Evolutionary conservation across 2,888 invertebrate species (phyloP).

Genomic region (Oeneis ivallda): DNA sequence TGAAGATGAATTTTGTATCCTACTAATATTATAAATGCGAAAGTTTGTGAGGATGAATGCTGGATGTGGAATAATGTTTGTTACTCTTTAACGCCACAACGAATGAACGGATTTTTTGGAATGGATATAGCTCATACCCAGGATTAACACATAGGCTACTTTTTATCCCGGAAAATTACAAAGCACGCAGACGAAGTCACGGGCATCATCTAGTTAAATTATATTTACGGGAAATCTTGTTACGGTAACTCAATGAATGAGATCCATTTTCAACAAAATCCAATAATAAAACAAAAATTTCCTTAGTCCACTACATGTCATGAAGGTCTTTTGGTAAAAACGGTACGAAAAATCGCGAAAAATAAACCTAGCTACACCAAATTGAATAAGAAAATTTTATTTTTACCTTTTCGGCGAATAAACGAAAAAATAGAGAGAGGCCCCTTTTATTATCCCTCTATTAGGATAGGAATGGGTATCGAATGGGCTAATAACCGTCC

Average conservation of each 20-base stretch:
- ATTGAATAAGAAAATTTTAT: conserved; percentile 73
- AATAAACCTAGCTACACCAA: conserved; percentile 50
- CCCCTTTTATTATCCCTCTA: conserved; percentile 78
- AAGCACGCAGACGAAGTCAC: no score
- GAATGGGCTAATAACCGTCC: conserved; percentile 80
- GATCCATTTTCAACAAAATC: conserved; percentile 1
- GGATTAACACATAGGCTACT: no score
- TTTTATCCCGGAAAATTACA: no score
- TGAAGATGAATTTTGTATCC: no score
- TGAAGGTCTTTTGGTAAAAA: conserved; percentile 13
- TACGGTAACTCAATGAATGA: not conserved
- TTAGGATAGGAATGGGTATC: conserved; percentile 77
- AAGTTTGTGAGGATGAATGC: no score
- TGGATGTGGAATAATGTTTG: no score
- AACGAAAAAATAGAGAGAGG: conserved; percentile 70
- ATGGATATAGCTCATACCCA: no score
- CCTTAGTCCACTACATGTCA: conserved; percentile 5
- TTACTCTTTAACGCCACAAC: no score
- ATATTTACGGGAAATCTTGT: not conserved
- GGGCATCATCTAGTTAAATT: no score
- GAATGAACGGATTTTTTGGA: no score
- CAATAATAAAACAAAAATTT: conserved; percentile 6
- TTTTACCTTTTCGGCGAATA: conserved; percentile 67
- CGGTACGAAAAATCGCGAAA: conserved; percentile 16
- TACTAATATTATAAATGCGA: no score